Base-by-base conservation (phyloP, 2,888 invertebrate genomes). In the Mechanitis messenoides region DNA sequence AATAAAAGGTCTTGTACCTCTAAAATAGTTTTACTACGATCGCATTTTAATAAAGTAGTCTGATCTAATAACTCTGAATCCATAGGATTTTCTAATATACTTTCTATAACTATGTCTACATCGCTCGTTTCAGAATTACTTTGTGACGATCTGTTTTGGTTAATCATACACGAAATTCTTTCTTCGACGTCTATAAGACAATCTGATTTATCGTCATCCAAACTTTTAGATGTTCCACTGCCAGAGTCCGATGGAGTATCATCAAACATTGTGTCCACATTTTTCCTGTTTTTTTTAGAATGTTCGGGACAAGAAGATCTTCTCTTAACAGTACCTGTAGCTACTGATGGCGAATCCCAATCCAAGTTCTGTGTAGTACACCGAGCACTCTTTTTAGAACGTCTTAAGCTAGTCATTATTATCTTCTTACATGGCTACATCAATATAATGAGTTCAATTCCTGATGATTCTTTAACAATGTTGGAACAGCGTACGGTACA, bases 281-380 rank as follows among this genome's bases (percentile, higher is more conserved):
- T 72, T 47, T 71, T 70, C 56, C 71, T 56, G n/a, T 68, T 64
- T 60, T 72, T 72, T 61, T 81, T 82, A 0, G 80, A 73, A 66
- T 79, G 81, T 70, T 89, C 88, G 12, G 90, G 89, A 62, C 91
- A 87, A 0, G 93, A 93, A 42, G 91, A 87, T 59, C 94, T 88
- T 69, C 94, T 86, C 76, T 94, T 94, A 3, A 94, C 94, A 1
- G 94, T 95, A 12, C 94, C 94, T 1, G 94, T 95, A 76, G 91
- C 91, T 42, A 92, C 86, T 33, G 94, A 94, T 46, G 94, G 93
- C 33, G 93, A 93, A 78, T 94, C 94, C 94, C 94, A 95, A 77
- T 94, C 94, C 68, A 93, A 75, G 69, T 79, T 82, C 72, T 81
- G 85, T 62, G 80, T 72, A 68, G 78, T 72, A 78, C 85, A 83